Evolutionary conservation across 2,888 invertebrate species (phyloP).

Genomic region (Agonopterix heracliana): DNA sequence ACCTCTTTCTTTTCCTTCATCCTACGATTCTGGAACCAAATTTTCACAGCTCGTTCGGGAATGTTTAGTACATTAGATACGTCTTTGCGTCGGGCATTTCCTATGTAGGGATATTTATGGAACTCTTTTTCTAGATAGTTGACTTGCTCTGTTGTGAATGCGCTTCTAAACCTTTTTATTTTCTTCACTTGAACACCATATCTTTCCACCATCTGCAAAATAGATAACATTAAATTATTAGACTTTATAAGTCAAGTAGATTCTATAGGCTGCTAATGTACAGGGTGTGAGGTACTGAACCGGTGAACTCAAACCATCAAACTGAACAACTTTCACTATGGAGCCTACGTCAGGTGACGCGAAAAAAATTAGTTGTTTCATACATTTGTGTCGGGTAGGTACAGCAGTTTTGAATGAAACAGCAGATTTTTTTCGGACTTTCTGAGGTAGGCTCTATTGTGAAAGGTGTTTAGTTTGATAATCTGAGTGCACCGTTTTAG

Average conservation of each 20-base stretch:
- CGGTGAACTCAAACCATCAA: too few relatives aligned
- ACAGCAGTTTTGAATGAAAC: too few relatives aligned
- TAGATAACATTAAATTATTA: constrained; percentile 3
- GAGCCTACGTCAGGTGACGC: too few relatives aligned
- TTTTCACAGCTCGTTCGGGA: constrained; percentile 85
- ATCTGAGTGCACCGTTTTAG: too few relatives aligned
- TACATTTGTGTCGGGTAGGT: too few relatives aligned
- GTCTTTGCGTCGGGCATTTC: constrained; percentile 79
- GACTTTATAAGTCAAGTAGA: neutral
- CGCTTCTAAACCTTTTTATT: constrained; percentile 67
- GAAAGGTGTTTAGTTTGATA: too few relatives aligned
- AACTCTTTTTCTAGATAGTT: constrained; percentile 84
- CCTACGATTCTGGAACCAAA: constrained; percentile 90
- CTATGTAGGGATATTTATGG: constrained; percentile 80
- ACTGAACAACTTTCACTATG: too few relatives aligned
- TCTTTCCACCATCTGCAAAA: constrained; percentile 13
- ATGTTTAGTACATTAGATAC: constrained; percentile 79
- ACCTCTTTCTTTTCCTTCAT: constrained; percentile 83
- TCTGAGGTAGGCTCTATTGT: too few relatives aligned
- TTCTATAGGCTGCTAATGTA: too few relatives aligned
- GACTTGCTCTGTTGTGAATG: constrained; percentile 85
- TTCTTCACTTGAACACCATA: constrained; percentile 22
- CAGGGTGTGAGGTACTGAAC: too few relatives aligned
- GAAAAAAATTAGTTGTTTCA: too few relatives aligned
- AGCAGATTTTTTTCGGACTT: too few relatives aligned